Conservation (phyloP, 1,140 invertebrate species). For the Mercenaria mercenaria region DNA sequence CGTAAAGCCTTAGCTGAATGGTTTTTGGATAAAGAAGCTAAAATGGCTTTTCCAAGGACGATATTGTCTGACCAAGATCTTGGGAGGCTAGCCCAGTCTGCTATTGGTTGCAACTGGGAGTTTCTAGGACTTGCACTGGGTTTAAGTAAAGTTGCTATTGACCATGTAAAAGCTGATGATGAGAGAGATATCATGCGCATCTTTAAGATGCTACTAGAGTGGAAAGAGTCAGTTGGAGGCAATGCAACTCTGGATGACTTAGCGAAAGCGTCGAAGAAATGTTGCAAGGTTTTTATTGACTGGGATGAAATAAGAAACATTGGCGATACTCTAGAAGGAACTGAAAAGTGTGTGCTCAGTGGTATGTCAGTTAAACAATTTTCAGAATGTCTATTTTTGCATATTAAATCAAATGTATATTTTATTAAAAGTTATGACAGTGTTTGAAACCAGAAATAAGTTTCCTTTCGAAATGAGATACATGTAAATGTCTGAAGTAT, state of each 20-base stretch:
- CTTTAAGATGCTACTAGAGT: neutral
- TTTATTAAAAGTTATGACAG: too few species aligned
- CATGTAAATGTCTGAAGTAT: too few species aligned
- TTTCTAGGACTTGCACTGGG: neutral
- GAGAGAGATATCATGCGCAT: neutral
- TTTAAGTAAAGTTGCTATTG: neutral
- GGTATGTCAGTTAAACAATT: too few species aligned
- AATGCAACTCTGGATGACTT: neutral
- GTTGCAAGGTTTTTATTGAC: neutral
- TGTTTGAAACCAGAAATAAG: too few species aligned
- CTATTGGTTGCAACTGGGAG: neutral
- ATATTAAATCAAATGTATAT: too few species aligned
- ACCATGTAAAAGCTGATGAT: neutral
- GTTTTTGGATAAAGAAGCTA: neutral
- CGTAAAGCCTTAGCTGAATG: neutral
- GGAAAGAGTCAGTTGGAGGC: neutral
- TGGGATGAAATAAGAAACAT: slow-evolving; percentile 3
- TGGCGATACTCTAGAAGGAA: neutral
- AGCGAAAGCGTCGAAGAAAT: neutral
- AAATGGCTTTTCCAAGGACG: neutral
- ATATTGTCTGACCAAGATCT: neutral
- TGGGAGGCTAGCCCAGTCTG: neutral
- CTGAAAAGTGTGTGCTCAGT: too few species aligned
- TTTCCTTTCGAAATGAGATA: too few species aligned
- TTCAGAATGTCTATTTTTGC: too few species aligned